These are phyloP conservation scores for Ginglymostoma cirratum DNA, from an alignment of 2,113 vertebrate species.

Conservation along the genomic window DNA sequence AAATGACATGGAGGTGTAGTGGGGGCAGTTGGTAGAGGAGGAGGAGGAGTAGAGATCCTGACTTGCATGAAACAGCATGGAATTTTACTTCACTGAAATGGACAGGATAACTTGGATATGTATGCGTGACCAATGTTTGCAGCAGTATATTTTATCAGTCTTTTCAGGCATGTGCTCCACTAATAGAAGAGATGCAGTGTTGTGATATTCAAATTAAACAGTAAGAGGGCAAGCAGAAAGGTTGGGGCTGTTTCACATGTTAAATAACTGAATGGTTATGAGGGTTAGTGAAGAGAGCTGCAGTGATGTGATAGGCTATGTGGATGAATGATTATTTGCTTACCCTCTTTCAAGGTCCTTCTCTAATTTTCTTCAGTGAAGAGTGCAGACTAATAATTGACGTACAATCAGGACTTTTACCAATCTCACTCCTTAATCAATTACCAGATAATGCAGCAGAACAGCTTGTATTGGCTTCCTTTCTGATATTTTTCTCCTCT, in stretches of 20 bases:
- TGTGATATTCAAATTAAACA: slow-evolving; percentile 16
- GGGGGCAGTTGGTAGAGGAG: no score
- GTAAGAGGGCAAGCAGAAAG: background rate
- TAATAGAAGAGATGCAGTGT: background rate
- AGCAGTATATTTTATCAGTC: background rate
- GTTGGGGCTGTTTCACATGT: background rate
- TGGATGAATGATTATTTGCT: background rate
- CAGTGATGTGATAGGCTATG: background rate
- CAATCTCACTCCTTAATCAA: background rate
- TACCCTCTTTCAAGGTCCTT: background rate
- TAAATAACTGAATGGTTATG: background rate
- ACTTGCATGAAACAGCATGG: background rate
- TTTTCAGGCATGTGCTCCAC: background rate
- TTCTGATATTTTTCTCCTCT: background rate
- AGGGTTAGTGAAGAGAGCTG: slow-evolving; percentile 2
- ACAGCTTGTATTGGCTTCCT: background rate
- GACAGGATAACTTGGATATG: background rate
- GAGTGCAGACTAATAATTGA: background rate
- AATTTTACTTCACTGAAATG: background rate
- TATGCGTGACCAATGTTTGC: background rate
- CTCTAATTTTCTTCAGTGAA: background rate
- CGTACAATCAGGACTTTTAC: background rate
- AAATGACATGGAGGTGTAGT: background rate
- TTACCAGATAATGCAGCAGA: background rate
- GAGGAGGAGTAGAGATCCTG: background rate